Conservation (phyloP, 2,888 invertebrate species). For the Cephus nigrinus region DNA sequence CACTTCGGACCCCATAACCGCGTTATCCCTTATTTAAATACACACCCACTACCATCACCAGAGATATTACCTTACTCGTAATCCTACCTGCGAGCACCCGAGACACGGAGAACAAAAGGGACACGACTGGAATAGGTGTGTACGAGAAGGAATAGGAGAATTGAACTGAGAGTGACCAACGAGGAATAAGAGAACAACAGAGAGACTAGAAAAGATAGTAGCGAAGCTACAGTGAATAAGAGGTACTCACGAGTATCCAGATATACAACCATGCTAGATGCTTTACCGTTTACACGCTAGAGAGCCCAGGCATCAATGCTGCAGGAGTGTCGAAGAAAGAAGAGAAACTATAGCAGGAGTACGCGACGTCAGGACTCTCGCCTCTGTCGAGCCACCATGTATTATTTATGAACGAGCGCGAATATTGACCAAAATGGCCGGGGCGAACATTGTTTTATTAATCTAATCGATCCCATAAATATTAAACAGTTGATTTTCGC, state of each 20-base stretch:
- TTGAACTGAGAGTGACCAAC: neutral
- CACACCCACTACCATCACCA: conserved; percentile 35
- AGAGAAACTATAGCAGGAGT: neutral
- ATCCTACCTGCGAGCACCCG: conserved; percentile 27
- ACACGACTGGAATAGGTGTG: neutral
- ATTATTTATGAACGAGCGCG: conserved; percentile 21
- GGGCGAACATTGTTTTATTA: conserved; percentile 28
- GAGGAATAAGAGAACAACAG: neutral
- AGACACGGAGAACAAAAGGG: neutral
- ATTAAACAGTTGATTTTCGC: conserved; percentile 53
- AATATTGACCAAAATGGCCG: conserved; percentile 12
- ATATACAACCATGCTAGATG: neutral
- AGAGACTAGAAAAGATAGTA: neutral
- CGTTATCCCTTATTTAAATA: conserved; percentile 44
- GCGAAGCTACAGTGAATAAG: neutral
- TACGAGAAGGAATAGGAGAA: neutral
- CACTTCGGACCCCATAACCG: conserved; percentile 32
- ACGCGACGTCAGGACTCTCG: neutral
- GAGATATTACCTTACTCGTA: conserved; percentile 43
- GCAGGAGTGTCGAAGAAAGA: neutral
- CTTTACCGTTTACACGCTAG: neutral
- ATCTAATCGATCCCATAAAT: conserved; percentile 55
- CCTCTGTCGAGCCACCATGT: conserved; percentile 3
- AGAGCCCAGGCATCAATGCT: neutral
- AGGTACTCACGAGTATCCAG: neutral